Conservation (phyloP, 2,888 invertebrate genomes). For the Meta bourneti region DNA sequence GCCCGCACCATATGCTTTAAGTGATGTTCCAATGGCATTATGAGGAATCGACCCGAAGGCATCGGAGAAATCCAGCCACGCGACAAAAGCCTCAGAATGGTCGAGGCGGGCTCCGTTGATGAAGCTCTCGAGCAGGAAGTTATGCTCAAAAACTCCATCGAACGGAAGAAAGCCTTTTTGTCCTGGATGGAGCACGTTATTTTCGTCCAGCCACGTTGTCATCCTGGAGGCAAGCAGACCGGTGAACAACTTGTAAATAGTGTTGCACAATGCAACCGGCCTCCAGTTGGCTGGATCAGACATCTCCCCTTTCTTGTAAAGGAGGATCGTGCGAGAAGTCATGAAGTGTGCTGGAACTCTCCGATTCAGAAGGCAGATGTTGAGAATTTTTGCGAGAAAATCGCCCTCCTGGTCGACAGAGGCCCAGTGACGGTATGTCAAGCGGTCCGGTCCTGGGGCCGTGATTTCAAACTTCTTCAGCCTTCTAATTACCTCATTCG, state of each 20-base stretch:
- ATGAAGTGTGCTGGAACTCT: neutral
- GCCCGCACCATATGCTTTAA: neutral
- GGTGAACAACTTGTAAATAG: constrained; percentile 77
- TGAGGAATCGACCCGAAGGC: constrained; percentile 81
- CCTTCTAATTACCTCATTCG: neutral
- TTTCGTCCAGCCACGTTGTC: constrained; percentile 76
- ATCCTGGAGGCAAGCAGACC: constrained; percentile 48
- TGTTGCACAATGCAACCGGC: constrained; percentile 77
- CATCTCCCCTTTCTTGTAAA: neutral
- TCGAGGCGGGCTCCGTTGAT: constrained; percentile 65
- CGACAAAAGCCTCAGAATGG: constrained; percentile 77
- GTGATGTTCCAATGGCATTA: constrained; percentile 22
- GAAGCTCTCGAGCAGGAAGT: constrained; percentile 52
- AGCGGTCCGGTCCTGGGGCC: neutral
- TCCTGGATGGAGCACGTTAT: constrained; percentile 71
- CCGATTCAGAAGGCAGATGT: neutral
- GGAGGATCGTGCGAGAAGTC: neutral
- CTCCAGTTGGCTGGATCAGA: constrained; percentile 76
- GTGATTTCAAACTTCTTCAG: neutral
- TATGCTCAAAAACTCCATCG: constrained; percentile 77
- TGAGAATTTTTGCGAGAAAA: neutral
- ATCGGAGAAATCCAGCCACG: constrained; percentile 81
- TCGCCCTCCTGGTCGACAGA: neutral
- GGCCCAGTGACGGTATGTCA: neutral
- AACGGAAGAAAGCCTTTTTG: no score